Conservation (phyloP, 1,140 invertebrate genomes). For the Ephestia elutella region DNA sequence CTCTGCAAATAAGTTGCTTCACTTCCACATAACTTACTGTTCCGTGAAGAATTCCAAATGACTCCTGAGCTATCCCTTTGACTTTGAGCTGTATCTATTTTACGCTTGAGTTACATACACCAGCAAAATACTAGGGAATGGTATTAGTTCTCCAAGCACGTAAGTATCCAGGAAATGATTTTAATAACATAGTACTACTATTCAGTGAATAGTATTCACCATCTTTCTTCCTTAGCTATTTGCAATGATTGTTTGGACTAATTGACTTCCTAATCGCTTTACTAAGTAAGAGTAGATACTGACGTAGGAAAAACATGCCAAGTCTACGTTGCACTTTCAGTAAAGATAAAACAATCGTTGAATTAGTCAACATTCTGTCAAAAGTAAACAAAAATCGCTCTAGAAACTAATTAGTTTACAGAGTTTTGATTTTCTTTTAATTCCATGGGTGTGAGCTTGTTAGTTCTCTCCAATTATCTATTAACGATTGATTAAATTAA, state of each 20-base stretch:
- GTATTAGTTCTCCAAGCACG: neutral
- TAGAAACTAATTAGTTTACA: too few relatives aligned
- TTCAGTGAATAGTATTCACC: too few relatives aligned
- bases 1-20: neutral
- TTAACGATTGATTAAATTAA: too few relatives aligned
- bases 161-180: neutral
- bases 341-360: too few relatives aligned
- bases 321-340: too few relatives aligned
- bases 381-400: too few relatives aligned
- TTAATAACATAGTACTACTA: neutral
- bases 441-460: too few relatives aligned
- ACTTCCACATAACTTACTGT: conserved; percentile 8
- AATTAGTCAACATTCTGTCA: too few relatives aligned
- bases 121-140: neutral
- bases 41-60: conserved; percentile 11
- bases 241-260: neutral
- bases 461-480: too few relatives aligned
- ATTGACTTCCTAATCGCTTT: neutral
- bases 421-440: too few relatives aligned
- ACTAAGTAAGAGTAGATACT: neutral
- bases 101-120: conserved; percentile 2
- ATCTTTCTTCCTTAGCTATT: neutral
- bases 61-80: conserved; percentile 3
- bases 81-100: conserved; percentile 9
- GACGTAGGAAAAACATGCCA: too few relatives aligned